Conservation (phyloP, 2,797 vertebrate genomes). For the Notamacropus eugenii region DNA sequence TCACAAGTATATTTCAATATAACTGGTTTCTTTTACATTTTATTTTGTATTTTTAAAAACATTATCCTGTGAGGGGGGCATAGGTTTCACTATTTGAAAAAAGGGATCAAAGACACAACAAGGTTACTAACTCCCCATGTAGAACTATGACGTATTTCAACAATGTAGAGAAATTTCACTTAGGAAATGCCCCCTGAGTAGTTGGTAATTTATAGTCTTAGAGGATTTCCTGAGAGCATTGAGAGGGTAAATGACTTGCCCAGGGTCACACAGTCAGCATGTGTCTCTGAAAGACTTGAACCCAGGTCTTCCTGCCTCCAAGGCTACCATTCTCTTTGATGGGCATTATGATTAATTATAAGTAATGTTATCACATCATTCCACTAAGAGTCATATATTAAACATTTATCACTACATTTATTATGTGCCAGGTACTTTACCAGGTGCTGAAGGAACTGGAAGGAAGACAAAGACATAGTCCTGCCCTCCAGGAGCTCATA, state of each 20-base stretch:
- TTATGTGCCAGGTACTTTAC: background rate
- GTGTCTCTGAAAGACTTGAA: background rate
- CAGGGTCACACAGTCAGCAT: background rate
- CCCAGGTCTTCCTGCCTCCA: background rate
- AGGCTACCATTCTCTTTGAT: background rate
- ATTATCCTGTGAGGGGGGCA: background rate
- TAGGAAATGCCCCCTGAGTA: background rate
- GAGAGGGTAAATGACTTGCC: background rate
- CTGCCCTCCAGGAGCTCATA: background rate
- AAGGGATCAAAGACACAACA: background rate
- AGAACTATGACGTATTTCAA: background rate
- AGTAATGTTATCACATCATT: background rate
- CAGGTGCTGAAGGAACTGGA: background rate
- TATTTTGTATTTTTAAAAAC: background rate
- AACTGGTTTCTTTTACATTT: background rate
- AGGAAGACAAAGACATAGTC: background rate
- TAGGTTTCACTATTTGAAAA: background rate
- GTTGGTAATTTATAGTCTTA: background rate
- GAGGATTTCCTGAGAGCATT: background rate
- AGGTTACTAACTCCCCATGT: background rate
- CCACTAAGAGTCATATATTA: background rate
- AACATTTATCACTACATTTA: background rate
- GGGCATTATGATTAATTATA: background rate
- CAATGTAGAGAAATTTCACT: background rate
- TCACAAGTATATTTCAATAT: background rate